phyloP scores from a whole-genome alignment of 2,888 invertebrate genomes.

The Acrocyrtus sp. region DNA sequence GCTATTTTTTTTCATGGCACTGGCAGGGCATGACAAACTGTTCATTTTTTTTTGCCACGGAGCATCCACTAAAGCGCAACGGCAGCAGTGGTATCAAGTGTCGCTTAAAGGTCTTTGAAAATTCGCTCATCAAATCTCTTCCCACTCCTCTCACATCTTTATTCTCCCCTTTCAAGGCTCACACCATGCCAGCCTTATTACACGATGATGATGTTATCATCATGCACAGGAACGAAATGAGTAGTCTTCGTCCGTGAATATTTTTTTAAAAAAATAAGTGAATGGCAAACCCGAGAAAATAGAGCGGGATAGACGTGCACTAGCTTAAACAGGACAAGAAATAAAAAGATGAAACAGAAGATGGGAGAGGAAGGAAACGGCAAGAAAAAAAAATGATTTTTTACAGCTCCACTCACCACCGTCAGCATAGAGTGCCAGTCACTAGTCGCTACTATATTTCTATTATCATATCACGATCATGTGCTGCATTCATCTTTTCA shows the following conservation, averaged over 20 bases:
- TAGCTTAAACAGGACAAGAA: too few species aligned
- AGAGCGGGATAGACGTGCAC: too few species aligned
- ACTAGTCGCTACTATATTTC: neutral
- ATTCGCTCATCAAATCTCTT: slow-evolving; percentile 20
- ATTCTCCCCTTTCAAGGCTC: slow-evolving; percentile 2
- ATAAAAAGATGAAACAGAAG: too few species aligned
- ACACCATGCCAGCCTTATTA: too few species aligned
- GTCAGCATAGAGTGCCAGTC: too few species aligned
- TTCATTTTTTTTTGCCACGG: too few species aligned
- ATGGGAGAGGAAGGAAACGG: neutral
- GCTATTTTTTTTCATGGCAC: too few species aligned
- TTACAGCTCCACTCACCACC: too few species aligned
- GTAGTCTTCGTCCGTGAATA: neutral
- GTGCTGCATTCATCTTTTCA: slow-evolving; percentile 2
- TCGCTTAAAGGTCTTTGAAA: slow-evolving; percentile 30
- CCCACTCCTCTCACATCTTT: neutral
- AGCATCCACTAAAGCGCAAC: neutral
- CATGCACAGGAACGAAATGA: slow-evolving; percentile 14
- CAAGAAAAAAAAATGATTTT: neutral
- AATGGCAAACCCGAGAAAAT: too few species aligned
- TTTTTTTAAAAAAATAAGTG: neutral
- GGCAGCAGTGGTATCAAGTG: slow-evolving; percentile 16
- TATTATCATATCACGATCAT: slow-evolving; percentile 11
- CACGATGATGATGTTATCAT: slow-evolving; percentile 27
- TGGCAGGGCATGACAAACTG: too few species aligned